A percentile compares a stretch with the other conserved stretches of the same genome.
phyloP scores from a whole-genome alignment of 2,888 invertebrate species.

The Pheosia gnoma region DNA sequence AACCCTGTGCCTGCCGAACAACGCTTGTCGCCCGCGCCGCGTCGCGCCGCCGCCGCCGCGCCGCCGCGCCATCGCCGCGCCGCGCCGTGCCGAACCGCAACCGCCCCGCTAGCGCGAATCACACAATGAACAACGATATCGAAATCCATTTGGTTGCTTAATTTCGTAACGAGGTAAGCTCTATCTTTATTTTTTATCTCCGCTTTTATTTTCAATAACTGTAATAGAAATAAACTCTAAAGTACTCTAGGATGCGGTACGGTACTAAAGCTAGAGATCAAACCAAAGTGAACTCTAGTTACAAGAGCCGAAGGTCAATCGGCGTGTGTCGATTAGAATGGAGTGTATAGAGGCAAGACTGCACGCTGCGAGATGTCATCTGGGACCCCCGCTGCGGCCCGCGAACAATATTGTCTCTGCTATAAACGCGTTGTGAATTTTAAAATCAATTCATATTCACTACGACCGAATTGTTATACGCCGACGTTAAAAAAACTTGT shows the following conservation, averaged over 20 bases:
- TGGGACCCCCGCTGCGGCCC: conserved; percentile 75
- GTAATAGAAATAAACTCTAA: conserved; percentile 64
- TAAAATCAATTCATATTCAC: conserved; percentile 79
- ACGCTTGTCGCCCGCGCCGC: conserved; percentile 47
- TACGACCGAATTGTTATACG: conserved; percentile 55
- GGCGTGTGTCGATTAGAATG: conserved; percentile 34
- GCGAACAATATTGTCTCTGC: conserved; percentile 82
- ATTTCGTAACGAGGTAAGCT: conserved; percentile 71
- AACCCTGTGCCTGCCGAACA: conserved; percentile 58
- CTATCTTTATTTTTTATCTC: conserved; percentile 74
- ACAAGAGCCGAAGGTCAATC: conserved; percentile 19
- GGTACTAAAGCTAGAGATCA: conserved; percentile 26
- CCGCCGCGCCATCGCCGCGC: conserved; percentile 12
- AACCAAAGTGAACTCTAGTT: conserved; percentile 33
- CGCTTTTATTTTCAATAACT: conserved; percentile 76
- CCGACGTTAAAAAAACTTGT: conserved; percentile 48
- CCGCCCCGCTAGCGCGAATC: conserved; percentile 53
- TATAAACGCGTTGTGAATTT: conserved; percentile 77
- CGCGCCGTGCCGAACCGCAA: conserved; percentile 21
- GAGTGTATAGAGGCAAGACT: conserved; percentile 67
- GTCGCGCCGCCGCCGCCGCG: conserved; percentile 38
- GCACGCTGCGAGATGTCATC: conserved; percentile 83
- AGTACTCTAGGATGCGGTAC: conserved; percentile 51
- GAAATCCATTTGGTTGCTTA: conserved; percentile 76
- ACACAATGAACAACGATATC: conserved; percentile 75